These are phyloP conservation scores for Desmodus rotundus DNA, from an alignment of 2,113 vertebrate genomes.

Conservation along the genomic window DNA sequence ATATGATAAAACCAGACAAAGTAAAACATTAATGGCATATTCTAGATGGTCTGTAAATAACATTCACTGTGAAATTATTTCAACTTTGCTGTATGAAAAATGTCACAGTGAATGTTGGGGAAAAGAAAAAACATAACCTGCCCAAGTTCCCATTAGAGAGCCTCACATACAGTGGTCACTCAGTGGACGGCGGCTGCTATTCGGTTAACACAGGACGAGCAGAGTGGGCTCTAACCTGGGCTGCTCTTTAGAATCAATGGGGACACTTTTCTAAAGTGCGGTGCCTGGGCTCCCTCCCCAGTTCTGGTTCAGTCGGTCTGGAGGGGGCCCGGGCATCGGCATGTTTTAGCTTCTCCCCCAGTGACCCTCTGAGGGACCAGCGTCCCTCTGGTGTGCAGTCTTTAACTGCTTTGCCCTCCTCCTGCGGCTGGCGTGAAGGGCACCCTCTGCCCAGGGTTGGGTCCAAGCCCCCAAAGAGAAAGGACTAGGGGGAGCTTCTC, in stretches of 20 bases:
- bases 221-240: not conserved
- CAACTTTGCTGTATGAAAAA: not conserved
- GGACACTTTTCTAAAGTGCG: not conserved
- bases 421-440: not conserved
- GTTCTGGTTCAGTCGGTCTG: not conserved
- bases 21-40: not conserved
- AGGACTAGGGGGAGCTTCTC: not conserved
- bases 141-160: not conserved
- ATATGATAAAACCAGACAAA: not conserved
- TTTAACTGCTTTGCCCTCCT: not conserved
- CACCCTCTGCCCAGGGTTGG: not conserved
- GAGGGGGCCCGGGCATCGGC: not conserved
- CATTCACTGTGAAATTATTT: not conserved
- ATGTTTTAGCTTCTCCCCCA: not conserved
- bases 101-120: not conserved
- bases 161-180: not conserved
- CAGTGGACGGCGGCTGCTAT: not conserved
- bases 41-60: not conserved
- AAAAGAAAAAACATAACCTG: not conserved
- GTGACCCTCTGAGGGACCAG: not conserved
- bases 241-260: not conserved
- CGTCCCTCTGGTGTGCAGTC: too few species aligned
- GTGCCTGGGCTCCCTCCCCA: not conserved
- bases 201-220: not conserved
- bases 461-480: not conserved